Conservation (phyloP, 2,113 vertebrate genomes). For the Microtus pennsylvanicus region DNA sequence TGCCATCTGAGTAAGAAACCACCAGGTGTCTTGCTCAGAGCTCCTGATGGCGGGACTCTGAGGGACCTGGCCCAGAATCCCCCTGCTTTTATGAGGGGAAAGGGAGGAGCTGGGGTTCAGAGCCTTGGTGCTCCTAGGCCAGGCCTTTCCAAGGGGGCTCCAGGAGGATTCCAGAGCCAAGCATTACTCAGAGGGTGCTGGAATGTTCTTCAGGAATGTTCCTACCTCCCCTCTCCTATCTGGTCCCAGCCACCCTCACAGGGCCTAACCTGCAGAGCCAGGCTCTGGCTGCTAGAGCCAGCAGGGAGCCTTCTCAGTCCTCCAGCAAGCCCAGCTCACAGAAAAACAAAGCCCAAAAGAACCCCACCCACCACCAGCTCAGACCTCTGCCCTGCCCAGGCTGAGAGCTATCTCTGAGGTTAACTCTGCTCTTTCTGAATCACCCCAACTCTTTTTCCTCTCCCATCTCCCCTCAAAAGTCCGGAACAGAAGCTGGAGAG, state of each 20-base stretch:
- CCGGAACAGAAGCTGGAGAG: neutral
- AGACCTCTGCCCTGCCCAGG: too few relatives aligned
- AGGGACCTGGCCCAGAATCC: neutral
- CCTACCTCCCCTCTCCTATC: neutral
- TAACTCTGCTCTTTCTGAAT: neutral
- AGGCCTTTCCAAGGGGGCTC: neutral
- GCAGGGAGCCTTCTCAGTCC: neutral
- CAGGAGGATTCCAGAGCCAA: slow-evolving; percentile 57
- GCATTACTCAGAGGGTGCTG: slow-evolving; percentile 57
- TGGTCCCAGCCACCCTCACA: neutral
- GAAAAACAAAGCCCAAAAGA: neutral
- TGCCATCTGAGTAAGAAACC: slow-evolving; percentile 20
- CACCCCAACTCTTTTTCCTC: neutral
- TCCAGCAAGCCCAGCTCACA: neutral
- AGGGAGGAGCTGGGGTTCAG: neutral
- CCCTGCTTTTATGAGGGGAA: neutral
- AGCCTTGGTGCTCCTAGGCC: neutral
- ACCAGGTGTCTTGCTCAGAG: slow-evolving; percentile 3
- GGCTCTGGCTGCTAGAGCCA: neutral
- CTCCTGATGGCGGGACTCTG: neutral
- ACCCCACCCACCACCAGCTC: neutral
- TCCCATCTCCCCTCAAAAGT: neutral
- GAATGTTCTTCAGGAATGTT: slow-evolving; percentile 70
- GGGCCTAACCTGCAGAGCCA: neutral
- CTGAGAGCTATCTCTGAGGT: neutral